Percentiles rank a stretch among this genome's conserved stretches.
Conservation (phyloP, 2,888 invertebrate species). For the Pseudoips prasinana region DNA sequence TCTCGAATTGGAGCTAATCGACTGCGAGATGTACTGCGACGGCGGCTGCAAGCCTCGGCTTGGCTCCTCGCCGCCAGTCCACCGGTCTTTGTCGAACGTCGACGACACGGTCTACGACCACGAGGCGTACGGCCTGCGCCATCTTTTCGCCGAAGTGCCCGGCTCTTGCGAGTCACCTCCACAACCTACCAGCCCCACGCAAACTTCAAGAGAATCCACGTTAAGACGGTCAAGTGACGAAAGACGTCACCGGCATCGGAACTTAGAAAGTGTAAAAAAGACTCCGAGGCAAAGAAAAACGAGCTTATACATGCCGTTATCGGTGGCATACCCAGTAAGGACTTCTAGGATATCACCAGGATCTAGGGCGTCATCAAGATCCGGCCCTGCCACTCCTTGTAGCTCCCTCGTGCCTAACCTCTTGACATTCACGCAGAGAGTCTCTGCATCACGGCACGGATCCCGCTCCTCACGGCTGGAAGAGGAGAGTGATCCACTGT, state of each 20-base stretch:
- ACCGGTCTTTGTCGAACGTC: slow-evolving; percentile 47
- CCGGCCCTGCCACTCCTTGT: slow-evolving; percentile 91
- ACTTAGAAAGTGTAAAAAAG: slow-evolving; percentile 56
- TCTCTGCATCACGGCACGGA: slow-evolving; percentile 74
- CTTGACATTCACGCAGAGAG: slow-evolving; percentile 82
- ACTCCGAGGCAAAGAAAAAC: slow-evolving; percentile 78
- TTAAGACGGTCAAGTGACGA: slow-evolving; percentile 84
- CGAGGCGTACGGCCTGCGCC: slow-evolving; percentile 55
- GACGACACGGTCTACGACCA: slow-evolving; percentile 55
- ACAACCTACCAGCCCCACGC: slow-evolving; percentile 91
- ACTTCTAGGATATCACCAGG: slow-evolving; percentile 63
- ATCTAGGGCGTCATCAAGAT: slow-evolving; percentile 86
- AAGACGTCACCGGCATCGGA: slow-evolving; percentile 74
- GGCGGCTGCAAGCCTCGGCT: slow-evolving; percentile 65
- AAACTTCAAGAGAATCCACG: slow-evolving; percentile 87
- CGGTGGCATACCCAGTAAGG: slow-evolving; percentile 57
- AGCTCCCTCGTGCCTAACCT: slow-evolving; percentile 85
- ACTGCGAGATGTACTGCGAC: slow-evolving; percentile 68
- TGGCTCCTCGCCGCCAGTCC: slow-evolving; percentile 60
- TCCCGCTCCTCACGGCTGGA: slow-evolving; percentile 68
- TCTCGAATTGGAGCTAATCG: slow-evolving; percentile 63
- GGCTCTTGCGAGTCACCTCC: slow-evolving; percentile 85
- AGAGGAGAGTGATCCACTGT: slow-evolving; percentile 84
- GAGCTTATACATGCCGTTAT: slow-evolving; percentile 86
- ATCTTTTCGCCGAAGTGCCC: slow-evolving; percentile 50